Evolutionary conservation across 2,888 invertebrate genomes (phyloP).

Genomic region (Hirtodrosophila duncani): DNA sequence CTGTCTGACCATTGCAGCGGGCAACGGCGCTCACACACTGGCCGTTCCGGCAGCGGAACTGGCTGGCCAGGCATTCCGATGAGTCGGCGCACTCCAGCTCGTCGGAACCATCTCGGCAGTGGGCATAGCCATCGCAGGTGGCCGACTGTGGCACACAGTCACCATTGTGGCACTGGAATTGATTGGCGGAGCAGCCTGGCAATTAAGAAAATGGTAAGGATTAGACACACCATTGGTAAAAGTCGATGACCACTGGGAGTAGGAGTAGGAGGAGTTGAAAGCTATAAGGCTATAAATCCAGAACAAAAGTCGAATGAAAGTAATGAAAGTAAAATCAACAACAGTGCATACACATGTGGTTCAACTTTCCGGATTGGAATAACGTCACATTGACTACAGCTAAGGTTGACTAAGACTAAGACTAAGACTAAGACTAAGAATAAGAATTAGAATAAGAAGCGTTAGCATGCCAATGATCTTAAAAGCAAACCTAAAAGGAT

Average conservation of each 20-base stretch:
- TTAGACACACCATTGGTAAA: not conserved
- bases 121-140: slow-evolving; percentile 82
- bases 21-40: slow-evolving; percentile 70
- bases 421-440: not conserved
- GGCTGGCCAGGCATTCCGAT: slow-evolving; percentile 60
- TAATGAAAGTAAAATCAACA: not conserved
- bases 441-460: slow-evolving; percentile 1
- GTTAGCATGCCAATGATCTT: no score
- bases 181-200: slow-evolving; percentile 82
- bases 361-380: no score
- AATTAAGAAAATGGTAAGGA: not conserved
- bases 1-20: slow-evolving; percentile 80
- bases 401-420: slow-evolving; percentile 4
- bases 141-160: slow-evolving; percentile 83
- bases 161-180: slow-evolving; percentile 85
- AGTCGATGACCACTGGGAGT: not conserved
- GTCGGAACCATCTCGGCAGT: slow-evolving; percentile 85
- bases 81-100: slow-evolving; percentile 81
- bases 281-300: not conserved
- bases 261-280: not conserved
- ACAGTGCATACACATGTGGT: slow-evolving; percentile 49
- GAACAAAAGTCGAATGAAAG: not conserved
- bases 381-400: no score
- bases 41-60: slow-evolving; percentile 77
- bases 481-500: not conserved